Evolutionary conservation across 1,140 invertebrate genomes (phyloP).

Genomic region (Plectrocnemia conspersa): DNA sequence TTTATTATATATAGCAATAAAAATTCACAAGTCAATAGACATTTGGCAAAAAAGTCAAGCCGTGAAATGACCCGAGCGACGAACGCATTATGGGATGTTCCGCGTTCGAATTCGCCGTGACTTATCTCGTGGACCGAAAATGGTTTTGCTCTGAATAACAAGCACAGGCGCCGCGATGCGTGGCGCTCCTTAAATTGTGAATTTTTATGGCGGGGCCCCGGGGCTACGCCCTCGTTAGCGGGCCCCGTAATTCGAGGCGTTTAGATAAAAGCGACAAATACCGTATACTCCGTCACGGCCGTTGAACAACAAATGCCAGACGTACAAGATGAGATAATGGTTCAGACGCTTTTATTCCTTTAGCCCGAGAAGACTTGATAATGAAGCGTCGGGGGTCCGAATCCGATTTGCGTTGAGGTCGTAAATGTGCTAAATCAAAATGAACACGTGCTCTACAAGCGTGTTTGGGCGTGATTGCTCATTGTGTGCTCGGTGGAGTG

Average conservation of each 20-base stretch:
- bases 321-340: background rate
- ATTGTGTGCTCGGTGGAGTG: too few relatives aligned
- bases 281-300: constrained; percentile 1
- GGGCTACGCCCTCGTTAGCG: constrained; percentile 5
- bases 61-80: too few relatives aligned
- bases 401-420: too few relatives aligned
- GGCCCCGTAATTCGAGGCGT: background rate
- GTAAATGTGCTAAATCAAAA: too few relatives aligned
- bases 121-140: background rate
- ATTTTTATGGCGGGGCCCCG: background rate
- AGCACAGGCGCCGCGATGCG: background rate
- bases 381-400: too few relatives aligned
- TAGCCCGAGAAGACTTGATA: too few relatives aligned
- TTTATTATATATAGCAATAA: too few relatives aligned
- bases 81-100: too few relatives aligned
- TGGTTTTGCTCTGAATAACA: constrained; percentile 5
- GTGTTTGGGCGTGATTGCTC: too few relatives aligned
- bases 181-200: background rate
- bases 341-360: background rate
- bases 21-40: too few relatives aligned
- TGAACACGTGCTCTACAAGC: too few relatives aligned
- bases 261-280: constrained; percentile 10
- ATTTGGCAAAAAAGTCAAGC: too few relatives aligned
- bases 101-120: background rate
- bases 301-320: background rate